Conservation (phyloP, 2,113 vertebrate genomes). For the Siphamia tubifer region DNA sequence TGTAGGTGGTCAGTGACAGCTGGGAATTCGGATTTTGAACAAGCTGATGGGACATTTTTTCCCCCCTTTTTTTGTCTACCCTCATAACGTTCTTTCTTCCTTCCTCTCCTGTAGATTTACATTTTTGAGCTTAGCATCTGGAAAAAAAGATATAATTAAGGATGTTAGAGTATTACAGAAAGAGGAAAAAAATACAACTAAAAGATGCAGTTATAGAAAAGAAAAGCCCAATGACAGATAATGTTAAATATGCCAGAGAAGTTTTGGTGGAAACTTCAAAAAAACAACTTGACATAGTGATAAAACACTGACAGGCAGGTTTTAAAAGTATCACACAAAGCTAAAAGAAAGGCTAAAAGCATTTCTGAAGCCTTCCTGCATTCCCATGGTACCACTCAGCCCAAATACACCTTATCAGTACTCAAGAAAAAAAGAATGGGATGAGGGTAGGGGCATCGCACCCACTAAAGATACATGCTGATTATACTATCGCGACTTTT, state of each 20-base stretch:
- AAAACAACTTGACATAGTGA: not conserved
- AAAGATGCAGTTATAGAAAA: not conserved
- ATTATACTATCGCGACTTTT: too few species aligned
- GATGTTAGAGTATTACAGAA: not conserved
- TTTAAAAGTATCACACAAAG: slow-evolving; percentile 33
- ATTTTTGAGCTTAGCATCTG: not conserved
- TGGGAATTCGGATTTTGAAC: slow-evolving; percentile 3
- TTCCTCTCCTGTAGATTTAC: too few species aligned
- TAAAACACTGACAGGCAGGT: not conserved
- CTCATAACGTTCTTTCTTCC: not conserved
- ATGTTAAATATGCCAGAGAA: not conserved
- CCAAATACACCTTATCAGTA: slow-evolving; percentile 28
- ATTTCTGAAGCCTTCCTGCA: slow-evolving; percentile 13
- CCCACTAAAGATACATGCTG: too few species aligned
- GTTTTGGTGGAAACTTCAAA: not conserved
- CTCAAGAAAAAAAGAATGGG: slow-evolving; percentile 8
- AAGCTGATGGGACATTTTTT: not conserved
- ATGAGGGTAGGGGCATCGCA: too few species aligned
- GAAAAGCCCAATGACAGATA: not conserved
- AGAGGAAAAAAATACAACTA: not conserved
- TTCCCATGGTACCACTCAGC: slow-evolving; percentile 31
- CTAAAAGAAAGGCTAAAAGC: slow-evolving; percentile 36
- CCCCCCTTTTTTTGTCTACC: too few species aligned
- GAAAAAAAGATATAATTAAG: not conserved
- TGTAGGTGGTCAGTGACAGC: slow-evolving; percentile 29